phyloP scores from a whole-genome alignment of 2,113 vertebrate species.

The Protomyctophum bolini region DNA sequence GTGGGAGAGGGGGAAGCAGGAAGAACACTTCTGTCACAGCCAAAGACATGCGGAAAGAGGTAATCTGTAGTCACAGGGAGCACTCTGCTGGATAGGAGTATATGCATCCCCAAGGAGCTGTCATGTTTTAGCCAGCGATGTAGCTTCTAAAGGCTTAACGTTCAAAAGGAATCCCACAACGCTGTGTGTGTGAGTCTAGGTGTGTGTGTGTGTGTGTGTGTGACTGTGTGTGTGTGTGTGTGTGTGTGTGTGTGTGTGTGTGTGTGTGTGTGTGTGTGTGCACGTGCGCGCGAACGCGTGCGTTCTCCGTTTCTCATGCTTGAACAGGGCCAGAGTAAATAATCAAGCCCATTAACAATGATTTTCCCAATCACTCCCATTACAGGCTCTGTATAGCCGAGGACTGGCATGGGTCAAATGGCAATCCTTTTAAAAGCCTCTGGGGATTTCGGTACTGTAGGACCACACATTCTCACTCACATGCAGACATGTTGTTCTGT shows the following conservation, averaged over 20 bases:
- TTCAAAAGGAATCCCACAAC: conserved; percentile 39
- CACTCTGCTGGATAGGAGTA: conserved; percentile 45
- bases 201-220: conserved; percentile 5
- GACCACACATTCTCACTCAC: not conserved
- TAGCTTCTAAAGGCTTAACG: conserved; percentile 44
- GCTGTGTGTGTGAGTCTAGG: not conserved
- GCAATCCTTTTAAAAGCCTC: not conserved
- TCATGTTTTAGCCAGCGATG: conserved; percentile 37
- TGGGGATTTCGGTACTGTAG: not conserved
- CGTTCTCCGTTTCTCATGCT: conserved; percentile 9
- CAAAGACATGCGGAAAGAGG: conserved; percentile 53
- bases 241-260: not conserved
- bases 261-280: not conserved
- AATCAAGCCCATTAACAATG: conserved; percentile 32
- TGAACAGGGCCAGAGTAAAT: conserved; percentile 17
- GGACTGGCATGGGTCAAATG: conserved; percentile 20
- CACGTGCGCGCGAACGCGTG: not conserved
- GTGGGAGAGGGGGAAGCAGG: conserved; percentile 27
- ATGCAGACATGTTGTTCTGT: not conserved
- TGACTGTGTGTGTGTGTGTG: not conserved
- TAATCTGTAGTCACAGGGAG: conserved; percentile 61
- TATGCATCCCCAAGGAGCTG: conserved; percentile 41
- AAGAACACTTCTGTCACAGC: conserved; percentile 33
- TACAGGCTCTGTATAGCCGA: conserved; percentile 9
- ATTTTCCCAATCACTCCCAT: conserved; percentile 10